These are phyloP conservation scores for Emydura subglobosa DNA, from an alignment of 2,113 vertebrate species.

Conservation along the genomic window DNA sequence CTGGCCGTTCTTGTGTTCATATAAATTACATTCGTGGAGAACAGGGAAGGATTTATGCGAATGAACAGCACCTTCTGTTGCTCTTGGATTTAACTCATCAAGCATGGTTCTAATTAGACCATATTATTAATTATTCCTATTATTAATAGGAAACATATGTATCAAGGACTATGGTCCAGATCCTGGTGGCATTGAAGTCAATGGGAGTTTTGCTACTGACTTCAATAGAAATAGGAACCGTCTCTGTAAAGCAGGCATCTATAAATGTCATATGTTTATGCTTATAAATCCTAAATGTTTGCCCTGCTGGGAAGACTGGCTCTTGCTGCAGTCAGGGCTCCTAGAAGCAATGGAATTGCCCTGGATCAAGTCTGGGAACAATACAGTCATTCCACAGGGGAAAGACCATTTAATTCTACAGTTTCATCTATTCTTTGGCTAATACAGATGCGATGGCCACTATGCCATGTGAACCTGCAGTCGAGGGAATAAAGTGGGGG, in stretches of 20 bases:
- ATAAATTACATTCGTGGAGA: not conserved
- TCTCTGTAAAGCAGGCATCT: not conserved
- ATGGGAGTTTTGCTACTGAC: conserved; percentile 11
- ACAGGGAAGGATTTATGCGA: conserved; percentile 1
- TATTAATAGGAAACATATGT: conserved; percentile 12
- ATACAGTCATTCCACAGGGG: not conserved
- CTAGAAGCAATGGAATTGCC: conserved; percentile 11
- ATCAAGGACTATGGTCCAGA: not conserved
- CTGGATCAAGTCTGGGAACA: not conserved
- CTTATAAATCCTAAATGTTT: not conserved
- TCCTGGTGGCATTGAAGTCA: not conserved
- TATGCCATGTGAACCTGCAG: not conserved
- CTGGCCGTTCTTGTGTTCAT: not conserved
- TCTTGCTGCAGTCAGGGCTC: not conserved
- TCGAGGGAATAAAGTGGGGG: not conserved
- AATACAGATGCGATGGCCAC: not conserved
- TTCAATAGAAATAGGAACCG: conserved; percentile 11
- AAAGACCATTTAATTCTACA: conserved; percentile 11
- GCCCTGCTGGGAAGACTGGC: not conserved
- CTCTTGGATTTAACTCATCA: conserved; percentile 11
- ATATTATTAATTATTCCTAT: not conserved
- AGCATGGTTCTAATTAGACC: conserved; percentile 31
- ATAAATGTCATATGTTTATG: conserved; percentile 4
- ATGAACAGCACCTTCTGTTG: not conserved
- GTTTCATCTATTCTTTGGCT: not conserved